phyloP scores from a whole-genome alignment of 2,888 invertebrate genomes.

The Parnassius glacialis region DNA sequence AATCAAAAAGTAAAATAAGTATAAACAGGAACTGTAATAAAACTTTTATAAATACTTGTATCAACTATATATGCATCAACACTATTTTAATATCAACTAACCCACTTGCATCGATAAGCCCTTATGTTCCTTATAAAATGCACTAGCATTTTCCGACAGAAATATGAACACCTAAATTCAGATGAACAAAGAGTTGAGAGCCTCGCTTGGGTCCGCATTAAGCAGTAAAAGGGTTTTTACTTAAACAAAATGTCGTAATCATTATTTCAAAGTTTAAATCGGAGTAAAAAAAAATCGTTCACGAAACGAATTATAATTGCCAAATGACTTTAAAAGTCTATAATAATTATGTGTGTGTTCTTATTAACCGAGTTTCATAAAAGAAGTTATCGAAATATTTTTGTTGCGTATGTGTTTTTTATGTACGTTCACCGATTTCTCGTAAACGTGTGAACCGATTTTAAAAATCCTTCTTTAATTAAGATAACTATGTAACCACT shows the following conservation, averaged over 20 bases:
- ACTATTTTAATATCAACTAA: too few species aligned
- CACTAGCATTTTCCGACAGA: not conserved
- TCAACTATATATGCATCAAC: too few species aligned
- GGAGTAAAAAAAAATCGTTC: constrained; percentile 6
- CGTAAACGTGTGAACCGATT: too few species aligned
- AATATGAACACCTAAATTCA: not conserved
- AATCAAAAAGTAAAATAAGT: constrained; percentile 26
- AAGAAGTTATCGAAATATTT: too few species aligned
- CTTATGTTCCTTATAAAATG: too few species aligned
- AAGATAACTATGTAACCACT: too few species aligned
- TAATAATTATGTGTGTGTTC: too few species aligned
- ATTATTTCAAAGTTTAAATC: constrained; percentile 21
- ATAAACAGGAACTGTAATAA: constrained; percentile 33
- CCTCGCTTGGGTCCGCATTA: constrained; percentile 12
- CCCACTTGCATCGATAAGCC: too few species aligned
- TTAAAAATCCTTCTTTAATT: too few species aligned
- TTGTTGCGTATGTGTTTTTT: too few species aligned
- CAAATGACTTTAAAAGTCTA: constrained; percentile 7
- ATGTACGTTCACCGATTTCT: too few species aligned
- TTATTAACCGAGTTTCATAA: too few species aligned
- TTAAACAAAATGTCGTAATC: constrained; percentile 19
- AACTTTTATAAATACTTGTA: constrained; percentile 10
- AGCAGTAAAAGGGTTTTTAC: constrained; percentile 14
- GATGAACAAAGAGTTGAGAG: constrained; percentile 17
- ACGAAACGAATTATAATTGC: constrained; percentile 12